phyloP scores from a whole-genome alignment of 2,888 invertebrate genomes.

The Formica aserva region DNA sequence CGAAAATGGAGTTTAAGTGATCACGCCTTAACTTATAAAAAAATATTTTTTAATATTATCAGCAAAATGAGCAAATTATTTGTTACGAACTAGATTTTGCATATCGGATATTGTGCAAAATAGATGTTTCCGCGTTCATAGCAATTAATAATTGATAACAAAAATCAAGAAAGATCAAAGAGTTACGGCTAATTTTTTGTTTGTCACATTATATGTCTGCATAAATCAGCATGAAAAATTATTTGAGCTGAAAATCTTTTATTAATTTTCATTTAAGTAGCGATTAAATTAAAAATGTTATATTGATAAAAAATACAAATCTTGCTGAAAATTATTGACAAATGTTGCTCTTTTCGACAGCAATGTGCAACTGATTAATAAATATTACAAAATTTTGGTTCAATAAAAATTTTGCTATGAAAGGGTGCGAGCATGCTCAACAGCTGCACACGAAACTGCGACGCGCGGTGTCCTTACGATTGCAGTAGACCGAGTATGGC shows the following conservation, averaged over 20 bases:
- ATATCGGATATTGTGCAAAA: background rate
- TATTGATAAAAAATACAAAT: background rate
- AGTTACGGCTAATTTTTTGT: background rate
- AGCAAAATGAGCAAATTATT: conserved; percentile 2
- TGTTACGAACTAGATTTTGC: background rate
- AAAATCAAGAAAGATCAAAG: background rate
- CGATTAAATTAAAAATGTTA: background rate
- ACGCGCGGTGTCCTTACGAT: conserved; percentile 64
- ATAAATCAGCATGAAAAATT: background rate
- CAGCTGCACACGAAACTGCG: conserved; percentile 16
- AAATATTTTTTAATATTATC: conserved; percentile 16
- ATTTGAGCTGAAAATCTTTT: background rate
- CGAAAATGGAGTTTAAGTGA: background rate
- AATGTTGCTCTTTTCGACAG: background rate
- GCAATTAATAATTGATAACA: background rate
- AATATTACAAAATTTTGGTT: background rate
- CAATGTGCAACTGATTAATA: background rate
- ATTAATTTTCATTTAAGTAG: background rate
- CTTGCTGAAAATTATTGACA: background rate
- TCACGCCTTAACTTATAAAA: background rate
- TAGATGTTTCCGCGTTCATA: background rate
- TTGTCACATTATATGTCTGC: background rate
- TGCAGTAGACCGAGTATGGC: conserved; percentile 76
- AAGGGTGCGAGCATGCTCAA: background rate
- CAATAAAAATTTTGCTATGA: conserved; percentile 1